These are phyloP conservation scores for Chrysogorgia sp. DNA, from an alignment of 92 coral and sea anemone species.

Conservation along the genomic window DNA sequence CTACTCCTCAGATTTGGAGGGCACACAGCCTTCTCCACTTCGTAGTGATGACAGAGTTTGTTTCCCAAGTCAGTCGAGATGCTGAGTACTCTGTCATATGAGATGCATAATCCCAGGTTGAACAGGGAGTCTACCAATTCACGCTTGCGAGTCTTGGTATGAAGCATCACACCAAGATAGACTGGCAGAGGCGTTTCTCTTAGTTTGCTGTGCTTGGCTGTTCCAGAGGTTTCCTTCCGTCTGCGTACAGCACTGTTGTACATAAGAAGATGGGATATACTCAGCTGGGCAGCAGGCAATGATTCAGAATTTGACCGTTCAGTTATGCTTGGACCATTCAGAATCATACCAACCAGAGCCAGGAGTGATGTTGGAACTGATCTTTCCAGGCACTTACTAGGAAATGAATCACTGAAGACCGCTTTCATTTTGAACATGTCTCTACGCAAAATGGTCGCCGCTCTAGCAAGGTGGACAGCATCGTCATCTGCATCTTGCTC, in stretches of 20 bases:
- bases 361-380: conserved; percentile 30
- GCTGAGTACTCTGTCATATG: conserved; percentile 57
- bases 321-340: too few species aligned
- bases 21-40: conserved; percentile 49
- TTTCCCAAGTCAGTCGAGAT: conserved; percentile 61
- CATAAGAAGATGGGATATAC: conserved; percentile 18
- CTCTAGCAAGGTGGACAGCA: conserved; percentile 5
- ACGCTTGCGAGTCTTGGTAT: conserved; percentile 47
- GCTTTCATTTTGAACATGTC: conserved; percentile 12
- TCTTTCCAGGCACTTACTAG: conserved; percentile 9
- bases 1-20: conserved; percentile 40
- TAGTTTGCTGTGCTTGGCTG: conserved; percentile 37
- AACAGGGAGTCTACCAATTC: conserved; percentile 59
- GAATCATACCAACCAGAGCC: too few species aligned
- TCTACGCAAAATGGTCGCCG: neutral
- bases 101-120: conserved; percentile 55
- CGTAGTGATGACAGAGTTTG: too few species aligned
- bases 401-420: conserved; percentile 31
- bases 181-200: conserved; percentile 54
- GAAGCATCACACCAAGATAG: conserved; percentile 51
- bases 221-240: conserved; percentile 8
- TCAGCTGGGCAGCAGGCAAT: too few species aligned
- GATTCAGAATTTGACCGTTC: too few species aligned
- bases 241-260: conserved; percentile 32
- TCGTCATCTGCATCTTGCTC: conserved; percentile 43